These are phyloP conservation scores for Notodonta dromedarius DNA, from an alignment of 2,888 invertebrate genomes.

Conservation along the genomic window DNA sequence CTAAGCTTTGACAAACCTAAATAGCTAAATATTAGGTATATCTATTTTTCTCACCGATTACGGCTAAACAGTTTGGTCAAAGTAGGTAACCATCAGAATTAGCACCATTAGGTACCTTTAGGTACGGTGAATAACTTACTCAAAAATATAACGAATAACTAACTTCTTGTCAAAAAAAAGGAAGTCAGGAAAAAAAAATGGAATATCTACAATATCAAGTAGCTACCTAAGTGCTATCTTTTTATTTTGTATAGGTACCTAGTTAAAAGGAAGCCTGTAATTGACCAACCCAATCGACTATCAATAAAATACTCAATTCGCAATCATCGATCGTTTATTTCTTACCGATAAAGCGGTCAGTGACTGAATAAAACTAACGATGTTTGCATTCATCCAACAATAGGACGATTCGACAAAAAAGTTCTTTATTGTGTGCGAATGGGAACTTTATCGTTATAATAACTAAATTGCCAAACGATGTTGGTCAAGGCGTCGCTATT, in stretches of 20 bases:
- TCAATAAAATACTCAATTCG: constrained; percentile 15
- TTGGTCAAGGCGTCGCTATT: constrained; percentile 52
- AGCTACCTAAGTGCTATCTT: not conserved
- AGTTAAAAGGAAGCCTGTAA: constrained; percentile 23
- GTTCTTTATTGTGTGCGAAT: constrained; percentile 47
- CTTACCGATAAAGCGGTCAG: constrained; percentile 34
- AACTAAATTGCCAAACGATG: constrained; percentile 40
- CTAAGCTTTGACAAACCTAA: no score
- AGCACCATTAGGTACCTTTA: no score
- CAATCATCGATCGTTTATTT: constrained; percentile 21
- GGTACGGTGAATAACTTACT: no score
- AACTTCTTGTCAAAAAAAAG: no score
- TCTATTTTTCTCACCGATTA: no score
- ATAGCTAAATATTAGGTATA: no score
- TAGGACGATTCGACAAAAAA: constrained; percentile 47
- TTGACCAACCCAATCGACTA: constrained; percentile 16
- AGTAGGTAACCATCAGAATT: no score
- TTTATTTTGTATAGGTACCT: not conserved
- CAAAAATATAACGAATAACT: no score
- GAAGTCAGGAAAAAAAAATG: no score
- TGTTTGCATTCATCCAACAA: constrained; percentile 43
- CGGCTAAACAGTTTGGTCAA: no score
- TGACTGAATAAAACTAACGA: constrained; percentile 31
- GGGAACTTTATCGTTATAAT: constrained; percentile 39
- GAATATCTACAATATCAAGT: not conserved